Evolutionary conservation across 2,888 invertebrate genomes (phyloP).

Genomic region (Acronicta alni): DNA sequence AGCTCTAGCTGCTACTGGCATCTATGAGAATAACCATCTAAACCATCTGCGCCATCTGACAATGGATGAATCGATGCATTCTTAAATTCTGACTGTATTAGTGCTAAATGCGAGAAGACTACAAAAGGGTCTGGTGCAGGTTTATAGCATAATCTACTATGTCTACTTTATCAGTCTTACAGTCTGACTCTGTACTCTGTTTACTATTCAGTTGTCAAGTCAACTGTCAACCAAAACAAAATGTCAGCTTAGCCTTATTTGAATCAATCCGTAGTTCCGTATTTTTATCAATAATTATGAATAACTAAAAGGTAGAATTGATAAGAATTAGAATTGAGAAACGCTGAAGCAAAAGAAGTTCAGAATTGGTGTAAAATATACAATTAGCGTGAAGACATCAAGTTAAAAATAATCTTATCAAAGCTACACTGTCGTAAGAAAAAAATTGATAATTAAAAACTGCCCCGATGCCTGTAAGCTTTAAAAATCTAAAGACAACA

Average conservation of each 20-base stretch:
- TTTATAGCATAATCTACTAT: no score
- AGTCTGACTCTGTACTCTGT: no score
- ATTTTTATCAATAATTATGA: slow-evolving; percentile 32
- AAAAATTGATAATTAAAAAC: slow-evolving; percentile 66
- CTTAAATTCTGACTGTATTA: no score
- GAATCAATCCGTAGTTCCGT: slow-evolving; percentile 1
- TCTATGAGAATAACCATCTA: no score
- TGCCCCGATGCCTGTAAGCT: slow-evolving; percentile 84
- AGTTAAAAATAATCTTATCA: slow-evolving; percentile 1
- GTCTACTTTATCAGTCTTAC: no score
- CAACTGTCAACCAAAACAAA: slow-evolving; percentile 44
- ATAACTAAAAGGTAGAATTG: slow-evolving; percentile 4
- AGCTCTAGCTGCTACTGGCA: no score
- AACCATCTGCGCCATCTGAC: no score
- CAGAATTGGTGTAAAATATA: slow-evolving; percentile 2
- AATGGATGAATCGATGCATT: no score
- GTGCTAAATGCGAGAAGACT: no score
- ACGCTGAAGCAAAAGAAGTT: neutral
- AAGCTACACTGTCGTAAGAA: slow-evolving; percentile 50
- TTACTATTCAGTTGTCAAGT: neutral
- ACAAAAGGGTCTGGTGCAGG: no score
- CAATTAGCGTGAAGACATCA: slow-evolving; percentile 1
- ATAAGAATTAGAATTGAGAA: slow-evolving; percentile 9
- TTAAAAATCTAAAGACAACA: slow-evolving; percentile 78
- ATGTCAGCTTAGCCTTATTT: slow-evolving; percentile 46